A percentile compares a stretch with the other conserved stretches of the same genome.
These are phyloP conservation scores for Calameuta idolon DNA, from an alignment of 2,888 invertebrate species.

Conservation along the genomic window DNA sequence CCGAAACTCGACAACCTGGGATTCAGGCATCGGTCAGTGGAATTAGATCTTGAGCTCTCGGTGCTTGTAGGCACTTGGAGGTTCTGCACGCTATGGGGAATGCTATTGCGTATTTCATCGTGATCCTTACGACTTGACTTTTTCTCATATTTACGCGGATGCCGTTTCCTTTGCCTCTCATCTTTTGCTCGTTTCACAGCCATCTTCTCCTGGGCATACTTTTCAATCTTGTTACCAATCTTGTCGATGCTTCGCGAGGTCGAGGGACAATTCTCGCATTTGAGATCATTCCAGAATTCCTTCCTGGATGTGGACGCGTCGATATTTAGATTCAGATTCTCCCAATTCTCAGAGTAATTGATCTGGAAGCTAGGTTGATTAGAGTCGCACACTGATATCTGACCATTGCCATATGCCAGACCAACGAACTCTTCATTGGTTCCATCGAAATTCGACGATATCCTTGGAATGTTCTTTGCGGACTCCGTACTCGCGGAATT, in stretches of 20 bases:
- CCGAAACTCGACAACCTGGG: slow-evolving; percentile 54
- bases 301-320: slow-evolving; percentile 53
- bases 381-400: slow-evolving; percentile 59
- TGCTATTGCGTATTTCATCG: slow-evolving; percentile 28
- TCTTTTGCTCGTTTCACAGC: slow-evolving; percentile 43
- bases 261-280: slow-evolving; percentile 58
- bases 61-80: slow-evolving; percentile 49
- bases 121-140: slow-evolving; percentile 34
- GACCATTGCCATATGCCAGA: slow-evolving; percentile 60
- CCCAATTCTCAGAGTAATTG: slow-evolving; percentile 65
- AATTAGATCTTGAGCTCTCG: slow-evolving; percentile 62
- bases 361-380: slow-evolving; percentile 60
- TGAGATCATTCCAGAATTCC: slow-evolving; percentile 62
- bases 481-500: slow-evolving; percentile 33
- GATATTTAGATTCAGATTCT: slow-evolving; percentile 60
- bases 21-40: slow-evolving; percentile 57
- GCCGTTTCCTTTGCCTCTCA: slow-evolving; percentile 49
- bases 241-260: slow-evolving; percentile 47
- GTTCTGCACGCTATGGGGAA: slow-evolving; percentile 20
- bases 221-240: slow-evolving; percentile 54
- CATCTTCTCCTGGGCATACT: slow-evolving; percentile 49
- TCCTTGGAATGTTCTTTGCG: slow-evolving; percentile 48
- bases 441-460: slow-evolving; percentile 59
- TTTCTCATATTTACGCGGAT: slow-evolving; percentile 54
- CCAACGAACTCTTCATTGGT: slow-evolving; percentile 64